Conservation (phyloP, 2,888 invertebrate species). For the Diaperis boleti region DNA sequence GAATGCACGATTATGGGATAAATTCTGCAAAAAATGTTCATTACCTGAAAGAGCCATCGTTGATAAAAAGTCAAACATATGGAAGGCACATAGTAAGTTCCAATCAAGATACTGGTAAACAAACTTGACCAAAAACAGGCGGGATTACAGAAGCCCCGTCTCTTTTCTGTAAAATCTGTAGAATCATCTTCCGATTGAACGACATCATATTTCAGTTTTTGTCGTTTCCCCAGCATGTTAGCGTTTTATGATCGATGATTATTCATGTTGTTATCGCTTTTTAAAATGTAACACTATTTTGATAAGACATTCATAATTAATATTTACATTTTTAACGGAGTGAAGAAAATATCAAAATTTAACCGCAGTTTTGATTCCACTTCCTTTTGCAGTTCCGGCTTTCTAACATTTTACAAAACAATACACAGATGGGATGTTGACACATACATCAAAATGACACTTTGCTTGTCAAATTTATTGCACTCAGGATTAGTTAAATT, state of each 20-base stretch:
- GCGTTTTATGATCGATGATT: neutral
- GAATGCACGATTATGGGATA: neutral
- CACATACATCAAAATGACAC: no score
- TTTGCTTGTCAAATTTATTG: no score
- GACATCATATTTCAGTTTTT: slow-evolving; percentile 56
- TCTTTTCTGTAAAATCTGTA: slow-evolving; percentile 58
- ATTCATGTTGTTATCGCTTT: neutral
- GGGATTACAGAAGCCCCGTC: slow-evolving; percentile 57
- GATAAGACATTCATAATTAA: neutral
- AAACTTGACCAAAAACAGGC: slow-evolving; percentile 63
- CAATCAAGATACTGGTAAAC: slow-evolving; percentile 71
- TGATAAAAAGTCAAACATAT: slow-evolving; percentile 98
- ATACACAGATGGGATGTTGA: no score
- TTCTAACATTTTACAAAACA: no score
- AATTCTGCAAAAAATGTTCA: neutral
- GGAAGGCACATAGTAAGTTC: slow-evolving; percentile 90
- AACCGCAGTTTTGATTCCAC: no score
- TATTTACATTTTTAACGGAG: neutral
- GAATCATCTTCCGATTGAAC: slow-evolving; percentile 55
- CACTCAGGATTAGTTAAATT: no score
- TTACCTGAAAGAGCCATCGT: slow-evolving; percentile 88
- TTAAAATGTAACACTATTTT: neutral
- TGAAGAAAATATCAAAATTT: no score
- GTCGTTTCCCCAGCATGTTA: slow-evolving; percentile 53
- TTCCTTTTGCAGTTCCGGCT: no score